Evolutionary conservation across 2,113 vertebrate species (phyloP), one percentile per base, ranked within the genome.

Genomic region (Motacilla alba): DNA sequence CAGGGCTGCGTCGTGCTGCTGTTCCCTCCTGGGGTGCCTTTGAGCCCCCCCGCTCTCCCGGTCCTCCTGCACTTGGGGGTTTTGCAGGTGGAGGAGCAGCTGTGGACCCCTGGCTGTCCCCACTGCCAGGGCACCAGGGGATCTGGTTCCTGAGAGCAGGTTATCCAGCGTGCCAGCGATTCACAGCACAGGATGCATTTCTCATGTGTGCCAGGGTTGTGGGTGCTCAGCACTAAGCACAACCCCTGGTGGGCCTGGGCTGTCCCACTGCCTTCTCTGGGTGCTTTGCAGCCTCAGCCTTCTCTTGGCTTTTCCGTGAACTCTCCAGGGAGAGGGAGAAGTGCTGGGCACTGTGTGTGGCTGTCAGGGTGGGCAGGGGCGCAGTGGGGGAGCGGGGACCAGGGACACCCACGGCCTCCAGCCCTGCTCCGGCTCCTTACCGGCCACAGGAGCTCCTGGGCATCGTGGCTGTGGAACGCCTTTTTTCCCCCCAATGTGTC

Each of bases 391-490:
- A 37, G 22, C 0, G 0, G 20, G 55, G 19, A 10, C 30, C 1
- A 2, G 27, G 18, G 55, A 7, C 33, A 41, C 24, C 41, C 14
- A 0, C 14, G 5, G 15, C 66, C 46, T 39, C 33, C 70, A 52
- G 30, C 50, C 35, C 46, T 5, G 55, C 75, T 33, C 64, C 0
- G 0, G n/a, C 68, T n/a, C 33, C 62, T 35, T 1, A 0, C 18
- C 0, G 2, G 7, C 60, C 13, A 5, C 47, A 6, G 82, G 58
- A 11, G 18, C 16, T 63, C 62, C 41, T 15, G 60, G 47, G 63
- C 10, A 0, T 15, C n/a, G 4, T 7, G 23, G 9, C 11, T 47
- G 56, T 27, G 18, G 30, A 72, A 28, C 1, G 0, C 15, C 41
- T 76, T 30, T 44, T 56, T 39, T 16, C 24, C 22, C n/a, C 16